These are phyloP conservation scores for Trididemnum nubilum DNA, from an alignment of 23 tunicate genomes.

Conservation along the genomic window DNA sequence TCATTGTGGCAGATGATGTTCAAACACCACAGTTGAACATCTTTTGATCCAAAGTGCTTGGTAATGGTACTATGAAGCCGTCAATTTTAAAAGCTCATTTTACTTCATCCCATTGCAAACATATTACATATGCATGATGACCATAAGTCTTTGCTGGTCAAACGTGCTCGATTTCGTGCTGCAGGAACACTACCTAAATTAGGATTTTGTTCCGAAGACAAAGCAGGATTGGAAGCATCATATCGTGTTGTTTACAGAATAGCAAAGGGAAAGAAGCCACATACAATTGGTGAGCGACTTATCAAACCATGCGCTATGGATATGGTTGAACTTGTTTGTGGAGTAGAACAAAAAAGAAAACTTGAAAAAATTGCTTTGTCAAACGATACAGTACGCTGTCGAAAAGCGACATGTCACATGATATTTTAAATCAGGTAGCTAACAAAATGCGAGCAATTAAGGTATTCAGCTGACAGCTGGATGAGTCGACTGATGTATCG, in stretches of 20 bases:
- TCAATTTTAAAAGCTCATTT: slow-evolving; percentile 37
- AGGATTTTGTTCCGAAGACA: slow-evolving; percentile 28
- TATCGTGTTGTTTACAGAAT: slow-evolving; percentile 20
- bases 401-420: slow-evolving; percentile 29
- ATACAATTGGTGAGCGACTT: slow-evolving; percentile 22
- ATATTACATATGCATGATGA: slow-evolving; percentile 32
- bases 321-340: slow-evolving; percentile 16
- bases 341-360: slow-evolving; percentile 15
- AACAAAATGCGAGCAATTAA: slow-evolving; percentile 33
- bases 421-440: slow-evolving; percentile 36
- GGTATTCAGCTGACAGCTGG: slow-evolving; percentile 31
- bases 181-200: slow-evolving; percentile 28
- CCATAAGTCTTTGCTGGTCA: slow-evolving; percentile 26
- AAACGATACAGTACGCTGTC: slow-evolving; percentile 34
- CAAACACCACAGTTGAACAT: not conserved
- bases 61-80: slow-evolving; percentile 37
- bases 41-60: slow-evolving; percentile 39
- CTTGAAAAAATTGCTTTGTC: slow-evolving; percentile 27
- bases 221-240: slow-evolving; percentile 28
- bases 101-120: slow-evolving; percentile 34
- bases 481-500: slow-evolving; percentile 34
- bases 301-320: slow-evolving; percentile 30
- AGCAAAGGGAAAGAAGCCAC: slow-evolving; percentile 31
- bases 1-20: slow-evolving; percentile 9
- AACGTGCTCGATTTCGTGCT: slow-evolving; percentile 45